Base-by-base conservation (phyloP, 1,140 invertebrate species). In the Lepidurus arcticus region DNA sequence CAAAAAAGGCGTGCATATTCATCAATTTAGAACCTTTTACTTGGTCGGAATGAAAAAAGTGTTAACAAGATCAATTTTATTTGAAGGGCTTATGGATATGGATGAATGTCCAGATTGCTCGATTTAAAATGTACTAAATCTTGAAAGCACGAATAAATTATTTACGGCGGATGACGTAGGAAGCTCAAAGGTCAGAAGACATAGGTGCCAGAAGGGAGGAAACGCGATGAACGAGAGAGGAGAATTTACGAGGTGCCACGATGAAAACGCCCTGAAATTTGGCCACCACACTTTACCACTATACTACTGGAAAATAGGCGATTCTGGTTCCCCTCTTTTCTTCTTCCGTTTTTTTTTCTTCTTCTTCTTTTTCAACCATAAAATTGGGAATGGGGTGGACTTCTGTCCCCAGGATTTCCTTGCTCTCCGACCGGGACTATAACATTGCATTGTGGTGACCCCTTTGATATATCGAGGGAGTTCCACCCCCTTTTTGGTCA, bases 371-470 rank as follows among this genome's bases (percentile, higher is more conserved):
- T 65, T 65, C 53, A 21, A 65, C 53, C 53, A 65, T 65, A 13
- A 65, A 65, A 65, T 13, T 16, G 53, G 34, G 53, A 65, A 65
- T 65, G 21, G 53, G 53, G 53, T 65, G 53, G 21, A 65, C 21
- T 65, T 65, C 9, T 9, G 21, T n/a, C 53, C 53, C 53, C 53
- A 65, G 53, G 16, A n/a, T 65, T 65, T 65, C 53, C 16, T 16
- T 65, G 53, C 53, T 65, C n/a, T 65, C 21, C 53, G 9, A 65
- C 16, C 21, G 13, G 53, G 53, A 65, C 53, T 65, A 21, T 65
- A 65, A 65, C 53, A 65, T 65, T 65, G 53, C 53, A 65, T 65
- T 65, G 53, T 65, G 53, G 53, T 65, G 53, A 65, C 53, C 45
- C 53, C 53, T 13, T 65, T 65, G 53, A 65, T 65, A 65, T 65